phyloP scores from a whole-genome alignment of 2,888 invertebrate genomes.

The Andrena dorsata region DNA sequence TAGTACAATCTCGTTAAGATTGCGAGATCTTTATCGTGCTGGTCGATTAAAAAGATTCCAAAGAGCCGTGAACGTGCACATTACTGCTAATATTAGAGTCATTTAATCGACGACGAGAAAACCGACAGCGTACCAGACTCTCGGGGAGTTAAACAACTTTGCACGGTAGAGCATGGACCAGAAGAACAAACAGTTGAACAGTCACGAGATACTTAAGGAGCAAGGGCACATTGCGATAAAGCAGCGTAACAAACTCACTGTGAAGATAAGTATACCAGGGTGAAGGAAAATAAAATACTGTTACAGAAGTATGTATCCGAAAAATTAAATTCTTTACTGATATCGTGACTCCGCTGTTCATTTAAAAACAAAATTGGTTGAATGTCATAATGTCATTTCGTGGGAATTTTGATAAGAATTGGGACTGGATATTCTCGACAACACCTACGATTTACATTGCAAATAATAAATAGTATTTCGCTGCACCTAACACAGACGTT shows the following conservation, averaged over 20 bases:
- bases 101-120: not conserved
- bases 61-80: slow-evolving; percentile 5
- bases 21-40: slow-evolving; percentile 33
- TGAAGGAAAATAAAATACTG: too few relatives aligned
- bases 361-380: too few relatives aligned
- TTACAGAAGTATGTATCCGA: too few relatives aligned
- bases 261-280: not conserved
- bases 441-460: too few relatives aligned
- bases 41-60: slow-evolving; percentile 43
- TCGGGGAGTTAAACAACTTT: not conserved
- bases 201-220: too few relatives aligned
- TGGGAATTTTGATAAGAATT: too few relatives aligned
- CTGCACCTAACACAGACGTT: too few relatives aligned
- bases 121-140: not conserved
- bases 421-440: too few relatives aligned
- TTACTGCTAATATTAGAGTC: not conserved
- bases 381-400: too few relatives aligned
- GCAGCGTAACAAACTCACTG: not conserved
- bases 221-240: not conserved
- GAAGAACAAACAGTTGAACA: not conserved
- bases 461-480: too few relatives aligned
- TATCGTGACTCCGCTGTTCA: too few relatives aligned
- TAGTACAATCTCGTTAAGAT: slow-evolving; percentile 28
- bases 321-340: too few relatives aligned
- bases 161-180: not conserved